phyloP scores from a whole-genome alignment of 1,140 invertebrate genomes.

The Aphaenogaster floridana region DNA sequence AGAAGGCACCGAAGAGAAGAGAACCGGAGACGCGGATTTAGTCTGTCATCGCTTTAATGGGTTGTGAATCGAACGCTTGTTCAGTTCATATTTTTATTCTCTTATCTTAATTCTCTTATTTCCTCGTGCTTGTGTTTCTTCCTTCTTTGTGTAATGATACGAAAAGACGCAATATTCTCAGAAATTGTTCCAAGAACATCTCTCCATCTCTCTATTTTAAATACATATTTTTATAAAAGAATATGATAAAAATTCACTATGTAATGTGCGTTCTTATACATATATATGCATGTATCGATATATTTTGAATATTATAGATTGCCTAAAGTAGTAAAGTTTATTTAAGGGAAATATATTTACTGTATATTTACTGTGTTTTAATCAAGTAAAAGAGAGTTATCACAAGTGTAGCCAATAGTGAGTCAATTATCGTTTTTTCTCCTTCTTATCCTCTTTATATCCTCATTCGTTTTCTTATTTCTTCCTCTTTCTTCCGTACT shows the following conservation, averaged over 20 bases:
- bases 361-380: not conserved
- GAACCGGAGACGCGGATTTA: not conserved
- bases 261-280: not conserved
- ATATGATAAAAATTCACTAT: not conserved
- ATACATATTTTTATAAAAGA: conserved; percentile 14
- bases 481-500: not conserved
- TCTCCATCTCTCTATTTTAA: not conserved
- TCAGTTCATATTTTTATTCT: conserved; percentile 2
- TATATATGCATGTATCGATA: not conserved
- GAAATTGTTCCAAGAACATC: conserved; percentile 1
- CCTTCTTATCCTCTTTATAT: not conserved
- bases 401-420: not conserved
- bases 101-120: not conserved
- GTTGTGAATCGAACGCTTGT: conserved; percentile 2
- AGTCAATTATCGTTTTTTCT: not conserved
- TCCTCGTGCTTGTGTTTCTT: not conserved
- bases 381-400: conserved; percentile 4
- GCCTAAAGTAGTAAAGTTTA: not conserved
- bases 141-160: not conserved
- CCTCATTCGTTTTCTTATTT: not conserved
- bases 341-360: not conserved
- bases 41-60: conserved; percentile 16
- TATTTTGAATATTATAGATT: not conserved
- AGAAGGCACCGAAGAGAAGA: not conserved
- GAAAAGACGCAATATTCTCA: not conserved